Evolutionary conservation across 2,113 vertebrate genomes (phyloP).

Genomic region (Hemicordylus capensis): DNA sequence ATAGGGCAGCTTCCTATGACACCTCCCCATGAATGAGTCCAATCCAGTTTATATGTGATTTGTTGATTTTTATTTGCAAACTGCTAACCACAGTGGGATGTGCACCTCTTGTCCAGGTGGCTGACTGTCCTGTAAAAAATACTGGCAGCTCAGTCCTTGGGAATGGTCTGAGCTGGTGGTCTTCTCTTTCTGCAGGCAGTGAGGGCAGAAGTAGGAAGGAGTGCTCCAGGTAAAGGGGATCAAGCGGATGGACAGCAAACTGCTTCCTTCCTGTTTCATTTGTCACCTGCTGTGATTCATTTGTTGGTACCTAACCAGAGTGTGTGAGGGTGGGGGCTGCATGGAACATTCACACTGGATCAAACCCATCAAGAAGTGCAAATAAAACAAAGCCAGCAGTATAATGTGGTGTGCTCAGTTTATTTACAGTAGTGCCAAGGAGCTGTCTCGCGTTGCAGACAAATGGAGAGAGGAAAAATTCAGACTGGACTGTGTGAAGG

Average conservation of each 20-base stretch:
- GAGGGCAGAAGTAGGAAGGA: not conserved
- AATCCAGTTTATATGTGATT: too few species aligned
- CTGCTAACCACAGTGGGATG: not conserved
- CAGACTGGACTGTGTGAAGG: not conserved
- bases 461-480: constrained; percentile 5
- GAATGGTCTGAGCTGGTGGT: not conserved
- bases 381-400: constrained; percentile 6
- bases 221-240: constrained; percentile 2
- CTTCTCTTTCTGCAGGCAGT: not conserved
- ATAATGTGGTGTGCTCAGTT: not conserved
- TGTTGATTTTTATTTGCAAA: not conserved
- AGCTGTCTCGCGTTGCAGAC: not conserved
- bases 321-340: not conserved
- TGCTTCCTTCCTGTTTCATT: constrained; percentile 19
- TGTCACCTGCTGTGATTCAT: not conserved
- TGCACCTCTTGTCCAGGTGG: not conserved
- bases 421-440: not conserved
- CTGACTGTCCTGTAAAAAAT: not conserved
- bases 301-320: not conserved
- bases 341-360: not conserved
- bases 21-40: too few species aligned
- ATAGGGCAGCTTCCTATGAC: too few species aligned
- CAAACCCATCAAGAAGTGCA: constrained; percentile 41
- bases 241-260: constrained; percentile 8
- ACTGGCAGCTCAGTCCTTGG: not conserved